Evolutionary conservation across 2,797 vertebrate genomes (phyloP), one percentile per base, ranked within the genome.

Genomic region (Rallus crepitans): DNA sequence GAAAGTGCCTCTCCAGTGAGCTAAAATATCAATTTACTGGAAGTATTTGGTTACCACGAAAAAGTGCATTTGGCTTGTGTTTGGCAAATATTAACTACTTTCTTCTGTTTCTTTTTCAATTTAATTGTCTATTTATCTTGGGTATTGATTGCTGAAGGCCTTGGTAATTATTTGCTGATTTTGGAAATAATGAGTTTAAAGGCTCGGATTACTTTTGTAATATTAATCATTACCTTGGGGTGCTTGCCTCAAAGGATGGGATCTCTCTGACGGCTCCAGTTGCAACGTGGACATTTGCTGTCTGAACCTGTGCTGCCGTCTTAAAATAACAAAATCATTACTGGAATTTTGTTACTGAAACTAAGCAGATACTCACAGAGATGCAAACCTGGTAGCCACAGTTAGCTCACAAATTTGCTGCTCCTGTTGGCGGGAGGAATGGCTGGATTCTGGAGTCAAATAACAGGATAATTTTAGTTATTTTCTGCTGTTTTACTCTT

Each of bases 11-110:
- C 93, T 93, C 83, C 71, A 90, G 81, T 76, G 92, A 94, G 65
- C 88, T 96, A 82, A 95, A 95, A 90, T 95, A 95, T 91, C 96
- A 95, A 82, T 95, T 97, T 95, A 95, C 92, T 90, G 93, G 79
- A 95, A 96, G 92, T 94, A 92, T 96, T 96, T 87, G 91, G 94
- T 97, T 96, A 92, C 94, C 47, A 87, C 64, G 55, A 95, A 91
- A 65, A 94, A 96, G 75, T 77, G 68, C 85, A 63, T 90, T 93
- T 96, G 93, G 94, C 82, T 52, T 77, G 63, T 25, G 60, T 73
- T 89, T 87, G 93, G 86, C 95, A 92, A 96, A 89, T 90, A 94
- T 90, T 89, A 96, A 93, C 83, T 90, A 59, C 91, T 93, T 94
- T 90, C 91, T 96, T 95, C 71, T 95, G 78, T 93, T 96, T 89